phyloP scores from a whole-genome alignment of 2,888 invertebrate species.

The Arge pagana region DNA sequence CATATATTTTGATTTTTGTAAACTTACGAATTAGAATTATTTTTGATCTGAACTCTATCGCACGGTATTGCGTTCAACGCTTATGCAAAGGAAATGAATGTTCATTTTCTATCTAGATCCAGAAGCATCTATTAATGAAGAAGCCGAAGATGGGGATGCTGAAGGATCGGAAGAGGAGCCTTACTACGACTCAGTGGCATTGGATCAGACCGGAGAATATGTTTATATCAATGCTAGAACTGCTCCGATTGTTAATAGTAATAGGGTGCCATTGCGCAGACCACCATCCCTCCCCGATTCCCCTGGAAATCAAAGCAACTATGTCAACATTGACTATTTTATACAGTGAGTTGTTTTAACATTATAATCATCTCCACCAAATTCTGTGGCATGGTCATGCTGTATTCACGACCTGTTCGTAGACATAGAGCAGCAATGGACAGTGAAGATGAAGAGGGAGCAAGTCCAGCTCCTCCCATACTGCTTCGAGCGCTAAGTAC shows the following conservation, averaged over 20 bases:
- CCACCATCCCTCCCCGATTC: slow-evolving; percentile 71
- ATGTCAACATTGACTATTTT: slow-evolving; percentile 92
- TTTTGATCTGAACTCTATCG: background rate
- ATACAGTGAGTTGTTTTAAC: slow-evolving; percentile 65
- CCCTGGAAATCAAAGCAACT: slow-evolving; percentile 81
- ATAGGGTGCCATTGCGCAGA: slow-evolving; percentile 46
- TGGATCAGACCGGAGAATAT: slow-evolving; percentile 68
- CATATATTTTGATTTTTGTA: too few species aligned
- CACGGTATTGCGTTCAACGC: background rate
- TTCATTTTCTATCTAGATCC: slow-evolving; percentile 35
- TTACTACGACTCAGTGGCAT: slow-evolving; percentile 63
- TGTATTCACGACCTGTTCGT: slow-evolving; percentile 28
- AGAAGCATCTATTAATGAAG: slow-evolving; percentile 54
- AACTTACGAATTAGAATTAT: too few species aligned
- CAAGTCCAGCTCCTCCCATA: slow-evolving; percentile 53
- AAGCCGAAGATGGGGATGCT: slow-evolving; percentile 54
- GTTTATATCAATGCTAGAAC: slow-evolving; percentile 75
- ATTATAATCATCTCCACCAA: background rate
- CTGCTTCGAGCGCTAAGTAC: slow-evolving; percentile 53
- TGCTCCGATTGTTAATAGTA: slow-evolving; percentile 48
- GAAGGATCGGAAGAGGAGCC: slow-evolving; percentile 59
- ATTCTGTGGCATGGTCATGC: background rate
- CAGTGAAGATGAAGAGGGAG: slow-evolving; percentile 55
- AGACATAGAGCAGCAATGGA: slow-evolving; percentile 55
- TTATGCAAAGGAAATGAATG: background rate